A percentile compares a stretch with the other conserved stretches of the same genome.
These are phyloP conservation scores for Eristalinus aeneus DNA, from an alignment of 2,888 invertebrate genomes.

Conservation along the genomic window DNA sequence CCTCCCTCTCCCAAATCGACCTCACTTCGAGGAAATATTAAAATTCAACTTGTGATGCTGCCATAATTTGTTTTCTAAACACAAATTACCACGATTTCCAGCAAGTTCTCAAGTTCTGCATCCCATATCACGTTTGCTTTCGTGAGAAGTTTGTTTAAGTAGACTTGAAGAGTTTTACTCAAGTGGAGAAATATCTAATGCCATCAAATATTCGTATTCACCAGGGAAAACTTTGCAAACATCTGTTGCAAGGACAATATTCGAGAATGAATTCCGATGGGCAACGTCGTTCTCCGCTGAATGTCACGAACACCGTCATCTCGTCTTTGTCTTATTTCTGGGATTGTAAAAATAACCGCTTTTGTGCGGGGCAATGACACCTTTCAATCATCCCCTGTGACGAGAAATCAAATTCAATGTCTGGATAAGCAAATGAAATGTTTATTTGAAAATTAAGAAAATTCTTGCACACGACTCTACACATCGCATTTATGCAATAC, in stretches of 20 bases:
- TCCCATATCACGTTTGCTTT: background rate
- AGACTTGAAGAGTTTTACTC: background rate
- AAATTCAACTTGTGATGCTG: background rate
- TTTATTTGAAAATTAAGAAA: background rate
- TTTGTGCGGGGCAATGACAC: background rate
- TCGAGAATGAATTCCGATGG: background rate
- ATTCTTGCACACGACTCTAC: background rate
- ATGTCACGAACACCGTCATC: background rate
- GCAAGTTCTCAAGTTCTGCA: background rate
- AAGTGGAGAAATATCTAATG: constrained; percentile 10
- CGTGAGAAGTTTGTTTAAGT: background rate
- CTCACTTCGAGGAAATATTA: background rate
- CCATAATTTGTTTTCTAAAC: background rate
- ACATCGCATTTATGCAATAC: background rate
- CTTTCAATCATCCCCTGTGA: background rate
- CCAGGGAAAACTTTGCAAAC: constrained; percentile 27
- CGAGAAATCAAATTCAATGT: background rate
- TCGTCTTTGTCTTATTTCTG: background rate
- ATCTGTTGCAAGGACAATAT: constrained; percentile 4
- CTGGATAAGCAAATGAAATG: background rate
- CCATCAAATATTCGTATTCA: constrained; percentile 2
- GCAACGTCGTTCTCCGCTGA: background rate
- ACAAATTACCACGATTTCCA: background rate
- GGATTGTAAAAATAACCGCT: background rate
- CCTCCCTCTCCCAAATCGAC: background rate